phyloP scores from a whole-genome alignment of 2,888 invertebrate species.

The Cephus nigrinus region DNA sequence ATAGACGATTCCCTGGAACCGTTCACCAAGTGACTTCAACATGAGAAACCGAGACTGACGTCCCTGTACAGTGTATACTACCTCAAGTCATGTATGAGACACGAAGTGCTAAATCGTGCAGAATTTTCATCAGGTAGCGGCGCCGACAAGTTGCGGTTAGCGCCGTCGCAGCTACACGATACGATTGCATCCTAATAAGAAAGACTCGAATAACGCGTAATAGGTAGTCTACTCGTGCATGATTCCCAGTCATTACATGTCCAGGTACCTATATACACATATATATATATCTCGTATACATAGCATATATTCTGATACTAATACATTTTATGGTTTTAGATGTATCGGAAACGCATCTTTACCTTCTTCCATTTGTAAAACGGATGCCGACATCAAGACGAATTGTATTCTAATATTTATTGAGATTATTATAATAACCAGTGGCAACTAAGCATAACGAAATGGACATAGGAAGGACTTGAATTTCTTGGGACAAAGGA shows the following conservation, averaged over 20 bases:
- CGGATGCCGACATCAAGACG: neutral
- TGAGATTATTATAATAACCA: neutral
- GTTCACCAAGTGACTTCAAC: neutral
- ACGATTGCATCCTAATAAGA: neutral
- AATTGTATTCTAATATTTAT: neutral
- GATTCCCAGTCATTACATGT: neutral
- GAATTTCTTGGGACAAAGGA: neutral
- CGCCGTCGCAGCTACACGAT: neutral
- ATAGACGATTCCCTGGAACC: neutral
- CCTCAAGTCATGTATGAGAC: neutral
- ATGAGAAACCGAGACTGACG: neutral
- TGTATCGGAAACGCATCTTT: neutral
- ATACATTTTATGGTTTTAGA: neutral
- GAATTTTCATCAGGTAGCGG: neutral
- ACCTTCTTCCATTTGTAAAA: neutral
- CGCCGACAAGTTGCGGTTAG: neutral
- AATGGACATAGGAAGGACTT: neutral
- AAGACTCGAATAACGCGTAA: neutral
- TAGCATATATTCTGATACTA: neutral
- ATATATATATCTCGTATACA: neutral
- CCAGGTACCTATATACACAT: neutral
- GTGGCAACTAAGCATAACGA: neutral
- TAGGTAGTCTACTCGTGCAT: neutral
- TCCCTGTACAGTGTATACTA: neutral
- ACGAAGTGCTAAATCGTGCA: neutral